phyloP scores from a whole-genome alignment of 2,888 invertebrate species.

The Tortricodes alternella region DNA sequence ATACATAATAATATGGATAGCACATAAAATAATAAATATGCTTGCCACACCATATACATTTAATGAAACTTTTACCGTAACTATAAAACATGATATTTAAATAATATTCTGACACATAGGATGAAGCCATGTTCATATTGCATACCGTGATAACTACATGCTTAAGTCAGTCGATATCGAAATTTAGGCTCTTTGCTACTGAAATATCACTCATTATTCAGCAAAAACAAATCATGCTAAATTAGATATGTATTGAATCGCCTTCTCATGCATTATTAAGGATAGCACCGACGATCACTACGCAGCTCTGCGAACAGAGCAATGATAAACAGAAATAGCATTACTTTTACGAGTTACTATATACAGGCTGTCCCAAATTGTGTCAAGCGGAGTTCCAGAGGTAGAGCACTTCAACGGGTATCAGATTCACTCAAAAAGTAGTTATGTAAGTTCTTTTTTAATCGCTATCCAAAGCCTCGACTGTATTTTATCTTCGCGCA shows the following conservation, averaged over 20 bases:
- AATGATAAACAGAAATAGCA: background rate
- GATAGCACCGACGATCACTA: conserved; percentile 1
- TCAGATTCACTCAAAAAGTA: no score
- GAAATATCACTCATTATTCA: conserved; percentile 42
- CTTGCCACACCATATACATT: conserved; percentile 18
- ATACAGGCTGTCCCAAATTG: background rate
- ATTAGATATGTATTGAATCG: conserved; percentile 38
- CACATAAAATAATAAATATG: conserved; percentile 23
- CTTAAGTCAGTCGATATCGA: conserved; percentile 65
- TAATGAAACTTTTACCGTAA: conserved; percentile 19
- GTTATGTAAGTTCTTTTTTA: no score
- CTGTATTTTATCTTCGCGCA: no score
- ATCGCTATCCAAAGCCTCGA: no score
- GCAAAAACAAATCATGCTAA: conserved; percentile 47
- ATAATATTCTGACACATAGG: no score
- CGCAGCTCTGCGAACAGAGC: conserved; percentile 6
- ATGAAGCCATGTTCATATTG: background rate
- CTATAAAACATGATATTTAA: background rate
- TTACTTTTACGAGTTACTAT: background rate
- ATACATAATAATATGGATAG: conserved; percentile 24
- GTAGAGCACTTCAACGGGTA: no score
- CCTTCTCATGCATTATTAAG: conserved; percentile 42
- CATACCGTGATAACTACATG: conserved; percentile 49
- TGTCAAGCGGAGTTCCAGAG: no score
- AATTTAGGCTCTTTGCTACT: conserved; percentile 33